Evolutionary conservation across 1,140 invertebrate genomes (phyloP).

Genomic region (Monochamus saltuarius): DNA sequence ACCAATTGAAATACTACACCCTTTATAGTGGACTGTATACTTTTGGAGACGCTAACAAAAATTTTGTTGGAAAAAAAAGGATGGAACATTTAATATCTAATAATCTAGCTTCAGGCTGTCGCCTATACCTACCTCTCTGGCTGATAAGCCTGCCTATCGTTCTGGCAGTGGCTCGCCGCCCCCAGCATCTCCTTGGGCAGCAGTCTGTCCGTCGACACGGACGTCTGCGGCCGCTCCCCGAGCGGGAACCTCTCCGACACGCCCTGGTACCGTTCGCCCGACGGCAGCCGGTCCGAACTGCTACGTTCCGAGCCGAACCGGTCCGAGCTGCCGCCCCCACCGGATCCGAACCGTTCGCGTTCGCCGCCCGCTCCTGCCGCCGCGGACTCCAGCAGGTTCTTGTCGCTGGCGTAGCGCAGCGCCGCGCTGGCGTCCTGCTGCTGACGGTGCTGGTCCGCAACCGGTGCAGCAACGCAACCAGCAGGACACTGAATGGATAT

Average conservation of each 20-base stretch:
- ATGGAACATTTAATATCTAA: too few species aligned
- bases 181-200: conserved; percentile 29
- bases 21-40: too few species aligned
- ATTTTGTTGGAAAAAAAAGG: too few species aligned
- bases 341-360: conserved; percentile 20
- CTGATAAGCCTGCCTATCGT: conserved; percentile 19
- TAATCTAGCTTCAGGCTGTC: too few species aligned
- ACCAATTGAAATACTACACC: too few species aligned
- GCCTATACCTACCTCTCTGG: conserved; percentile 4
- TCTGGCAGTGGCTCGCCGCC: conserved; percentile 17
- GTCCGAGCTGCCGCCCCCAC: conserved; percentile 27
- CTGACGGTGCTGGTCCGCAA: conserved; percentile 25
- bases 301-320: conserved; percentile 42
- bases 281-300: conserved; percentile 45
- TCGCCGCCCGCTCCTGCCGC: conserved; percentile 2
- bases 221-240: conserved; percentile 45
- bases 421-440: background rate
- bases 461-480: conserved; percentile 38
- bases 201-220: conserved; percentile 41
- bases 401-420: conserved; percentile 29
- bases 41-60: too few species aligned
- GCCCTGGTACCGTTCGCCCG: conserved; percentile 44
- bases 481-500: conserved; percentile 35
- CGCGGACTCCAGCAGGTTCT: conserved; percentile 29
- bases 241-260: conserved; percentile 49